Evolutionary conservation across 2,888 invertebrate species (phyloP).

Genomic region (Maniola hyperantus): DNA sequence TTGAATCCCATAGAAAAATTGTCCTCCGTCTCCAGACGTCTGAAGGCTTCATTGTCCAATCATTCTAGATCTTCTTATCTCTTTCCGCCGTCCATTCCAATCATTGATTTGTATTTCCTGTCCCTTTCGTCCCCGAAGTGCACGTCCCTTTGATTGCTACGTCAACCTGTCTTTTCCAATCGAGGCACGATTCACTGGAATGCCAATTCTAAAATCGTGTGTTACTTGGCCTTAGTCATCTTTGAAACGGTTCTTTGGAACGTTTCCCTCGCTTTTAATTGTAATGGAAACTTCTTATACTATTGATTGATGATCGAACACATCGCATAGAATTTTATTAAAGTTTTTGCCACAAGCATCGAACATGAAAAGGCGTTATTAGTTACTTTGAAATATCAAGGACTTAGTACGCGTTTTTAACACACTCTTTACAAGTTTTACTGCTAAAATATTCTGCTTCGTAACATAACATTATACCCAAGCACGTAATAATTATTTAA

Average conservation of each 20-base stretch:
- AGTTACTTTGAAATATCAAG: constrained; percentile 11
- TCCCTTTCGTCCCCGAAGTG: constrained; percentile 51
- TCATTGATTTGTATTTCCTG: constrained; percentile 36
- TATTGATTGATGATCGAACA: constrained; percentile 18
- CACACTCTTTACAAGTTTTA: neutral
- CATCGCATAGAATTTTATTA: constrained; percentile 3
- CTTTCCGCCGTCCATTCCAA: constrained; percentile 10
- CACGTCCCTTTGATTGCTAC: constrained; percentile 60
- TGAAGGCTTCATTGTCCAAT: constrained; percentile 16
- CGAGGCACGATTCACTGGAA: constrained; percentile 42
- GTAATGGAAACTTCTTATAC: constrained; percentile 28
- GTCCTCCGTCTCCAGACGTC: neutral
- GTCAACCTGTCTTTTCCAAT: constrained; percentile 56
- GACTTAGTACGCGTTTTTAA: constrained; percentile 9
- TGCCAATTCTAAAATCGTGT: constrained; percentile 43
- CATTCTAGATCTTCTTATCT: constrained; percentile 17
- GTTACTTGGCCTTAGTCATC: constrained; percentile 42
- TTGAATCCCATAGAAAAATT: constrained; percentile 2
- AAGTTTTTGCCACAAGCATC: constrained; percentile 1
- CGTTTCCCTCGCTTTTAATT: constrained; percentile 30
- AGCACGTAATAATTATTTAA: constrained; percentile 32
- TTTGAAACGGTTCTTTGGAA: constrained; percentile 35
- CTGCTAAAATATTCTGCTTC: constrained; percentile 23
- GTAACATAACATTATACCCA: constrained; percentile 24
- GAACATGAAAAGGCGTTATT: neutral